Base-by-base conservation (phyloP, 2,113 vertebrate species). In the Grantiella picta region DNA sequence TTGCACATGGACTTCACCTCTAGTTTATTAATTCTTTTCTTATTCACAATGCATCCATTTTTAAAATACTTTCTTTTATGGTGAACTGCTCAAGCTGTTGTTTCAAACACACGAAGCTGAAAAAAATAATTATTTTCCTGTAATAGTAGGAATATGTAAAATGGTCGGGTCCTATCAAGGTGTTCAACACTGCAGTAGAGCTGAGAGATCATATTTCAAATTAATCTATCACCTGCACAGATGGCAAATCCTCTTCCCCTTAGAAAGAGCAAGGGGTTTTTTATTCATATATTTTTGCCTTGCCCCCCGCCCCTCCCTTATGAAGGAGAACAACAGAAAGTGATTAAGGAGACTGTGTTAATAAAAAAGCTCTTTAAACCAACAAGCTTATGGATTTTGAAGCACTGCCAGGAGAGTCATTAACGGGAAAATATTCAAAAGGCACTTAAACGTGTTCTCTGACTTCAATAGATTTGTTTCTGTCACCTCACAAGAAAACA, bases 341-440 rank as follows among this genome's bases (percentile, higher is more conserved):
- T 73, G 71, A 95, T 95, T 94, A 87, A 96, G 59, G 35, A 90
- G 81, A 95, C 56, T 28, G 45, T 95, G 89, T 87, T 92, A 93
- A 96, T 77, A 91, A 85, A 91, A 90, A 77, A 79, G 42, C 79
- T 89, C 89, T 96, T 96, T 95, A 95, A 94, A 91, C n/a, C 89
- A 95, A 94, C 81, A 95, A 92, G 91, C 69, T 93, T 89, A 94
- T 92, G 80, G 91, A 93, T 96, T 94, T 97, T 95, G 94, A 95
- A 94, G 92, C 77, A 75, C 72, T 90, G 92, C 91, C 89, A 93
- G 73, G 85, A 97, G 71, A 95, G 82, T 93, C 94, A 95, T 96
- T 94, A 95, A 88, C 42, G 53, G 75, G 80, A 95, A 95, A 96
- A 87, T 90, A 90, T 91, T 97, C 91, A 94, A 89, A 97, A 93